Evolutionary conservation across 2,113 vertebrate species (phyloP), one percentile per base, ranked within the genome.

Genomic region (Calonectris borealis): DNA sequence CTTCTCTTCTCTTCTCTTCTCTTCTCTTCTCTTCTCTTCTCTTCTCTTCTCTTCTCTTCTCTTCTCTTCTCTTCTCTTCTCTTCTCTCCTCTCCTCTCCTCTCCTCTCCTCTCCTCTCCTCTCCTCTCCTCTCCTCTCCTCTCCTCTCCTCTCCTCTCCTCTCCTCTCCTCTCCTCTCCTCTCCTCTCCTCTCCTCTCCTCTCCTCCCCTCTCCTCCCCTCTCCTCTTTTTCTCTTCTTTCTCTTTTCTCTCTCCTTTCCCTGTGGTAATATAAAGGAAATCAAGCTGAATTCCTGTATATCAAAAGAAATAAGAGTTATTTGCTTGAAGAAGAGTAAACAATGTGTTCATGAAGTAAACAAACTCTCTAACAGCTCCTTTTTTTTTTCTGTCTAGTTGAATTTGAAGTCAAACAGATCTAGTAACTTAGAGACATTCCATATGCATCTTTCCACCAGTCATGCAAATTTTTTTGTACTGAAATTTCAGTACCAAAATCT

Each of bases 1-100:
- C 29, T 8, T 8, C 16, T 22, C 16, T 16, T 5, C 9, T 6
- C 13, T 5, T 7, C 3, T 10, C 15, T 11, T 9, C 14, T 18
- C 26, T 22, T 26, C 16, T 17, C 10, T 10, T 6, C 14, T 5
- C 11, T 4, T 7, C 4, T 12, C 22, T 10, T 17, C 13, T 4
- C 27, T 8, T 40, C 16, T 44, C 10, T 16, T 10, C 13, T 32
- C 8, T 11, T 20, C 8, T 11, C 19, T n/a, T 11, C 6, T 4
- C 10, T 40, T 38, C 36, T 11, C 16, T n/a, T n/a, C 10, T 16
- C 54, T 11, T 32, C 20, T 36, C 9, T 9, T 42, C 38, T 9
- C 13, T 20, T 38, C 36, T 13, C 29, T 8, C 7, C 16, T 22
- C 16, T 16, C 5, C 9, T 6, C 13, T 5, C 6, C 3, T 10